Evolutionary conservation across 2,888 invertebrate species (phyloP), one percentile per base, ranked within the genome.

Genomic region (Prenolepis imparis): DNA sequence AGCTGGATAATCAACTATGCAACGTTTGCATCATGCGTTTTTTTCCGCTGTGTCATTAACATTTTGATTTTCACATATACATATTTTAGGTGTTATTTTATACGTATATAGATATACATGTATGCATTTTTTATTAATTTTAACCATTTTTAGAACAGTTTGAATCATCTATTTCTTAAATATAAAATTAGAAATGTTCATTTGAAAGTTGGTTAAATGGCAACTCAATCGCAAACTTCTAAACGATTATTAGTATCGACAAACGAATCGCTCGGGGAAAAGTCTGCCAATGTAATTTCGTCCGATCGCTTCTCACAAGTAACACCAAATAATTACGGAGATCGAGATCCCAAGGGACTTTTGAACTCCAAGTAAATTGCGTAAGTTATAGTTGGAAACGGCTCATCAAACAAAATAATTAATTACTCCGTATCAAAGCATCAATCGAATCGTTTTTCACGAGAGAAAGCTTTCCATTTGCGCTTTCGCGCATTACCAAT

Each of bases 1-100:
- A 89, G 83, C 84, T 83, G 83, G 81, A 82, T 64, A 86, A 88
- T 89, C 80, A 64, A 12, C 67, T 52, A 48, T 80, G 83, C 84
- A 74, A 82, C 84, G 57, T 48, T 85, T 84, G 81, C 84, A 67
- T 81, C 82, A 48, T n/a, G 64, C 75, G 11, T n/a, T 66, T 61
- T 72, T 48, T 36, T 57, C 73, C 5, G 55, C 5, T 32, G 36
- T 32, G 48, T 21, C 9, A 59, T 36, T 44, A 68, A 11, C 41
- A 18, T 44, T 41, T 44, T 21, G 59, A 32, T 78, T 36, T 36
- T 36, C 5, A 36, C 36, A 36, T 5, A 36, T 36, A 36, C 36
- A 6, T 5, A 36, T 36, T 36, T 0, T 36, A 36, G 4, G 4
- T 0, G 36, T 36, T 36, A 36, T 36, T 36, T 36, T 36, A 36